phyloP scores from a whole-genome alignment of 2,888 invertebrate genomes.

The Iphiclides podalirius region DNA sequence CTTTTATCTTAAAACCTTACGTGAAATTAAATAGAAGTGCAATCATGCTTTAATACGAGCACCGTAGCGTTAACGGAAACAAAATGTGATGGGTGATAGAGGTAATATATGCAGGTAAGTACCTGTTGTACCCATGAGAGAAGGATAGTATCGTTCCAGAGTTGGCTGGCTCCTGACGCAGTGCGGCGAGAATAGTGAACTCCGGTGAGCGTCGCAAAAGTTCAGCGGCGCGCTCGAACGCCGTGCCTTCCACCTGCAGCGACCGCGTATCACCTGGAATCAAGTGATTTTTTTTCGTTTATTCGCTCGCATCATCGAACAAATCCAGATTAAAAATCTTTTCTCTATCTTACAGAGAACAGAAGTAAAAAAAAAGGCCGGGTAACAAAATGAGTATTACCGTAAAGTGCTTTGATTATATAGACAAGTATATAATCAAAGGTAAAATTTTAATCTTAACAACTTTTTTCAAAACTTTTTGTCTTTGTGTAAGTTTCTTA shows the following conservation, averaged over 20 bases:
- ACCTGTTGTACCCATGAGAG: conserved; percentile 89
- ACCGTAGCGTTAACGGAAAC: conserved; percentile 5
- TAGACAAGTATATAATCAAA: no score
- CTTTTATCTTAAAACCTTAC: conserved; percentile 2
- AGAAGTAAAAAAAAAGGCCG: no score
- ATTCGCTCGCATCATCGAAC: no score
- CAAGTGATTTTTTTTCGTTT: conserved; percentile 21
- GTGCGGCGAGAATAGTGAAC: conserved; percentile 88
- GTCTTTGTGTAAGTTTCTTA: no score
- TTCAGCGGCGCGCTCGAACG: conserved; percentile 84
- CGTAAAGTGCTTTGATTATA: no score
- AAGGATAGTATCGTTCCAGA: conserved; percentile 91
- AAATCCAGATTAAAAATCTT: no score
- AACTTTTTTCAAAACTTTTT: no score
- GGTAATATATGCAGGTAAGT: conserved; percentile 27
- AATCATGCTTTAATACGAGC: conserved; percentile 5
- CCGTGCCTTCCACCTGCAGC: conserved; percentile 84
- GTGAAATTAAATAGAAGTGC: neutral
- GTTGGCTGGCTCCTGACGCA: conserved; percentile 90
- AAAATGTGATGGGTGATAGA: neutral
- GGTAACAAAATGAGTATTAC: no score
- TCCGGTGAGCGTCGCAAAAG: conserved; percentile 86
- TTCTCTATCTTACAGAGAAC: no score
- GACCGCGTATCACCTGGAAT: conserved; percentile 85
- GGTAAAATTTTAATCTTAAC: no score